Evolutionary conservation across 2,888 invertebrate species (phyloP).

Genomic region (Luperina nickerlii): DNA sequence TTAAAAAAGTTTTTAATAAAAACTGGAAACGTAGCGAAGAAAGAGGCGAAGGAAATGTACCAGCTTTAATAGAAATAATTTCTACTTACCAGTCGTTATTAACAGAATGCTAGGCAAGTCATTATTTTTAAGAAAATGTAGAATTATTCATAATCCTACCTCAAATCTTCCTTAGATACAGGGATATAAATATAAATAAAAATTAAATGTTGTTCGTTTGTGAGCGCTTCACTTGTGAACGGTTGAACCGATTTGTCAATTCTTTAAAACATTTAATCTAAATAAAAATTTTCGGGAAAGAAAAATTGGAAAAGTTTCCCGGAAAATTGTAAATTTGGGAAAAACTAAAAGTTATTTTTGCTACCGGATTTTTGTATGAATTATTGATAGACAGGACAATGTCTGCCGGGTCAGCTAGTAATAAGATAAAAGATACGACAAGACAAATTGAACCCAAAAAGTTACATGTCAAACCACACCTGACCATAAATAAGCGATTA

Average conservation of each 20-base stretch:
- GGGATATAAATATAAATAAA: too few species aligned
- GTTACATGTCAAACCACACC: constrained; percentile 51
- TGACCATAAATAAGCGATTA: constrained; percentile 63
- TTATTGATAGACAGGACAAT: not conserved
- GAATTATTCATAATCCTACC: not conserved
- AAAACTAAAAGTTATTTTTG: too few species aligned
- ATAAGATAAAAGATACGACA: constrained; percentile 5
- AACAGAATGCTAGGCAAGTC: too few species aligned
- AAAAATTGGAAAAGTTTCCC: not conserved
- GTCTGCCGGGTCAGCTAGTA: not conserved
- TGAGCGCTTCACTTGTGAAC: not conserved
- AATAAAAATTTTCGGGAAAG: not conserved
- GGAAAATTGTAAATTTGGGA: not conserved
- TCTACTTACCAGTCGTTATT: not conserved
- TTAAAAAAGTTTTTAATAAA: constrained; percentile 22
- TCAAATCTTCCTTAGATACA: not conserved
- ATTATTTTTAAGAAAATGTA: not conserved
- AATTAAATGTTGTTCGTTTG: not conserved
- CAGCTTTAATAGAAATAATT: not conserved
- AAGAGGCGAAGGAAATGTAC: constrained; percentile 4
- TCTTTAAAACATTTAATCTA: too few species aligned
- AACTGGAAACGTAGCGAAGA: constrained; percentile 5
- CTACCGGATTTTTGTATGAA: not conserved
- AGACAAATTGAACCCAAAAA: constrained; percentile 31
- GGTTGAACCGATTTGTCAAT: not conserved